Percentiles rank a stretch among this genome's conserved stretches.
Conservation (phyloP, 1,140 invertebrate genomes). For the Cecropterus lyciades region DNA sequence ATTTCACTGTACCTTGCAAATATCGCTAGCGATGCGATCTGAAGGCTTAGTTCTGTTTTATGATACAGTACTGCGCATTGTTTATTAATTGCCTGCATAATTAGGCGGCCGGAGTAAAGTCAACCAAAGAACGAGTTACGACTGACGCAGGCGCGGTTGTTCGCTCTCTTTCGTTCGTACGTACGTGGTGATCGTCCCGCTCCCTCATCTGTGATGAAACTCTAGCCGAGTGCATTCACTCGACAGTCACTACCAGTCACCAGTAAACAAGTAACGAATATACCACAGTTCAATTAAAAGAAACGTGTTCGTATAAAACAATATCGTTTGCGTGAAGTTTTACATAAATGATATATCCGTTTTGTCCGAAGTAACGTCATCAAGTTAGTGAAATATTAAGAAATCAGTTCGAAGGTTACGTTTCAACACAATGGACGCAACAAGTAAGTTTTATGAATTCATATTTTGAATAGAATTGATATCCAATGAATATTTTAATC, state of each 20-base stretch:
- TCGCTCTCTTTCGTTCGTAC: slow-evolving; percentile 40
- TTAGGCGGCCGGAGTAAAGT: slow-evolving; percentile 39
- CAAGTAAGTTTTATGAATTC: slow-evolving; percentile 65
- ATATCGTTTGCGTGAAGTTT: slow-evolving; percentile 19
- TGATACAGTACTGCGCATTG: slow-evolving; percentile 45
- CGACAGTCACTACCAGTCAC: slow-evolving; percentile 44
- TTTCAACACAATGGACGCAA: slow-evolving; percentile 78
- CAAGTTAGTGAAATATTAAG: slow-evolving; percentile 46
- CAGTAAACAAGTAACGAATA: slow-evolving; percentile 50
- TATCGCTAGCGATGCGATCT: slow-evolving; percentile 11
- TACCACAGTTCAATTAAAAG: slow-evolving; percentile 28
- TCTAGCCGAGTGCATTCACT: slow-evolving; percentile 72
- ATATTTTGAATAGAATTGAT: background rate
- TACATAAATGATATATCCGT: background rate
- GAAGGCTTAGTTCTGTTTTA: slow-evolving; percentile 36
- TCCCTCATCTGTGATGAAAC: slow-evolving; percentile 58
- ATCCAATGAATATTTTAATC: slow-evolving; percentile 13
- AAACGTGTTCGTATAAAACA: slow-evolving; percentile 17
- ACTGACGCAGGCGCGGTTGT: slow-evolving; percentile 51
- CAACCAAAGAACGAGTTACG: slow-evolving; percentile 46
- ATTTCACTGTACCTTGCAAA: slow-evolving; percentile 4
- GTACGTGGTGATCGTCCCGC: slow-evolving; percentile 40
- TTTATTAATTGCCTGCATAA: slow-evolving; percentile 54
- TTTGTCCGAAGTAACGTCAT: slow-evolving; percentile 23
- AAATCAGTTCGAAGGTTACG: slow-evolving; percentile 65